Evolutionary conservation across 1,140 invertebrate species (phyloP).

Genomic region (Camponotus vicinus): DNA sequence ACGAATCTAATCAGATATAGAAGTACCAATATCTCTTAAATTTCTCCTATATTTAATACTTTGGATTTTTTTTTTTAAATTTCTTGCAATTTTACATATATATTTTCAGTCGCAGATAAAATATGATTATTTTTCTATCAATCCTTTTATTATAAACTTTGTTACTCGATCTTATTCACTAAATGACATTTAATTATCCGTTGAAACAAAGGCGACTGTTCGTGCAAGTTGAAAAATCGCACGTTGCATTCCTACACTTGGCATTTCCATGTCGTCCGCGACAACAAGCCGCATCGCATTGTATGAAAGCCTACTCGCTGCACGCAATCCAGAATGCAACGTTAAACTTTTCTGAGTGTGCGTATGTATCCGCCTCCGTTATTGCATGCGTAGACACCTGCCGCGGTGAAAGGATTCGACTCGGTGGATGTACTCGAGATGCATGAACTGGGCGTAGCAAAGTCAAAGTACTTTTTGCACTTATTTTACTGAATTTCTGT

Average conservation of each 20-base stretch:
- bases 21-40: neutral
- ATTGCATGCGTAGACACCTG: constrained; percentile 71
- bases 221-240: constrained; percentile 16
- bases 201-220: neutral
- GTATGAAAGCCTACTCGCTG: constrained; percentile 39
- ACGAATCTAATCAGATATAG: neutral
- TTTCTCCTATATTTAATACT: neutral
- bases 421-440: constrained; percentile 4
- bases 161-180: neutral
- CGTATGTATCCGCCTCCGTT: constrained; percentile 53
- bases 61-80: neutral
- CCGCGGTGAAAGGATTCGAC: constrained; percentile 73
- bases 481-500: neutral
- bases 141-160: neutral
- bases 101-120: neutral
- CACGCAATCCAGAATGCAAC: neutral
- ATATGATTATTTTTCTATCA: neutral
- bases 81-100: neutral
- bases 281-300: constrained; percentile 35
- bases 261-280: constrained; percentile 34
- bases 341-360: constrained; percentile 25
- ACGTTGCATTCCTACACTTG: constrained; percentile 20
- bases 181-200: neutral
- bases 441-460: constrained; percentile 31
- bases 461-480: neutral